Base-by-base conservation (phyloP, 2,888 invertebrate genomes). In the Steinernema carpocapsae region DNA sequence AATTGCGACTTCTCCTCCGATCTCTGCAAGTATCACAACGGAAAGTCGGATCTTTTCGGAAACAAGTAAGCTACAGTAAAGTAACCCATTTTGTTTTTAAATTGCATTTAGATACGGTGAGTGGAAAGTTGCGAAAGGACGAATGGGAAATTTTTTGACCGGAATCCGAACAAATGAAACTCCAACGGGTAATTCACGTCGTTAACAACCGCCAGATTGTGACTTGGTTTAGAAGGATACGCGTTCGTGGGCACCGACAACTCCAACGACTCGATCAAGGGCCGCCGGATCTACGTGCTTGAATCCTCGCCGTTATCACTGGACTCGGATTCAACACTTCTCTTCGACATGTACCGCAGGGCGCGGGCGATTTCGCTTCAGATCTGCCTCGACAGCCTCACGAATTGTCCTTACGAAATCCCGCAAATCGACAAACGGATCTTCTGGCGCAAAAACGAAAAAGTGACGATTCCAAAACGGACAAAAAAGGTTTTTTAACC, bases 281-380 rank as follows among this genome's bases (percentile, higher is more conserved):
- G 74, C 2, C 75, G 77, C 51, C 79, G 75, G 12, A 73, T 82
- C 26, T 84, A 83, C 75, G 78, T 84, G 19, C 72, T 84, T 26
- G 83, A 84, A 51, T 84, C 84, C 1, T 78, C 83, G 3, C 72
- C 76, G 46, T 76, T 84, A 37, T 72, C 75, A 12, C 74, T 82
- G 1, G 76, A 78, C n/a, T 80, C 78, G 14, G 81, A 83, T 64
- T 74, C 82, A 17, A 72, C 77, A 7, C 72, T 84, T 26, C 51
- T 70, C 7, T 80, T 84, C 73, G 84, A 84, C 71, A 72, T 84
- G 26, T 84, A 83, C 74, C 77, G 83, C 52, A 76, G 83, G 51
- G 81, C 83, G 24, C 83, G 81, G 56, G 83, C 84, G 32, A 84
- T 84, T 19, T 79, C 80, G 1, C 77, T 84, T 19, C 84, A 83